Conservation (phyloP, 2,113 vertebrate species). For the Dromas ardeola region DNA sequence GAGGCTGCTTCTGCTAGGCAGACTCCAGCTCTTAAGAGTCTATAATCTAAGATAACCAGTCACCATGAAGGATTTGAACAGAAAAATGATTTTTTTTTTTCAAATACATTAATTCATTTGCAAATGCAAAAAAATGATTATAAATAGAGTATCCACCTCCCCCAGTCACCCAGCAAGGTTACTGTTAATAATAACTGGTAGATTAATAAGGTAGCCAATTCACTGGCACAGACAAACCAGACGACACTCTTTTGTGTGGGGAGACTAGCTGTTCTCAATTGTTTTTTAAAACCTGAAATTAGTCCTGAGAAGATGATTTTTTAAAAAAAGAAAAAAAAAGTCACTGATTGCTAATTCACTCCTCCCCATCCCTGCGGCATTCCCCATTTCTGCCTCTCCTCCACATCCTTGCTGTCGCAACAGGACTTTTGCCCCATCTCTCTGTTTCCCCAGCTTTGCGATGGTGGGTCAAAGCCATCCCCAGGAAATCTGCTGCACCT, state of each 20-base stretch:
- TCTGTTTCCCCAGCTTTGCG: not conserved
- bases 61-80: not conserved
- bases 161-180: not conserved
- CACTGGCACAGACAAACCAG: not conserved
- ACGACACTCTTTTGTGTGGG: not conserved
- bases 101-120: not conserved
- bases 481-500: not conserved
- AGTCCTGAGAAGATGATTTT: not conserved
- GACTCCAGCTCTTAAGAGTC: not conserved
- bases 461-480: not conserved
- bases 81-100: not conserved
- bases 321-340: not conserved
- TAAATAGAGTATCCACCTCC: conserved; percentile 7
- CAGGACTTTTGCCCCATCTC: not conserved
- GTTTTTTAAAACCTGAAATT: not conserved
- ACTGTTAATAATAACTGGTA: conserved; percentile 24
- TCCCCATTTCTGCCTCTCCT: not conserved
- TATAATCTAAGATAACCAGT: not conserved
- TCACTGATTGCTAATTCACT: not conserved
- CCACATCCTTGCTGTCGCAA: not conserved
- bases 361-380: not conserved
- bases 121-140: not conserved
- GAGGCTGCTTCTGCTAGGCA: conserved; percentile 14
- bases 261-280: not conserved
- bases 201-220: conserved; percentile 5